These are phyloP conservation scores for Crypturellus undulatus DNA, from an alignment of 2,113 vertebrate genomes.

Conservation along the genomic window DNA sequence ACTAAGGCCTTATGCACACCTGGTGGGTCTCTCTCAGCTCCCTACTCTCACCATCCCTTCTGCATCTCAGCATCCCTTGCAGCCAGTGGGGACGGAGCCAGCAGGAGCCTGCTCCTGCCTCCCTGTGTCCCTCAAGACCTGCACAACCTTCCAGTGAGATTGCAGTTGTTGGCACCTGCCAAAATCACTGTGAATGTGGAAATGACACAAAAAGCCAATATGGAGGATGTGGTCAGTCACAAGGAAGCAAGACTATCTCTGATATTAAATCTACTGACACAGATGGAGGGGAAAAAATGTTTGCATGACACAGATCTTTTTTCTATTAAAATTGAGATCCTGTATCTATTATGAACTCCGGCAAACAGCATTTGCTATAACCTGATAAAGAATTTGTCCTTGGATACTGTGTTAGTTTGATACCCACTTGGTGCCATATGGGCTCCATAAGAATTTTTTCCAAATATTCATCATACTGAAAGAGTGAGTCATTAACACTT, in stretches of 20 bases:
- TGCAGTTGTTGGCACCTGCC: background rate
- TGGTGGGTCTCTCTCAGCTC: background rate
- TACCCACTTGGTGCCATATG: background rate
- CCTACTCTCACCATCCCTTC: background rate
- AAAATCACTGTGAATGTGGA: background rate
- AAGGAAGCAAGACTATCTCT: background rate
- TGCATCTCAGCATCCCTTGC: background rate
- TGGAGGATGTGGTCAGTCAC: background rate
- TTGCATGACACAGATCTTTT: background rate
- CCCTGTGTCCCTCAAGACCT: background rate
- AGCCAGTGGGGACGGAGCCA: background rate
- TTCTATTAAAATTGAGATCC: background rate
- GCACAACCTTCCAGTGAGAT: background rate
- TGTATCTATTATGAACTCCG: background rate
- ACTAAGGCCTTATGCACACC: background rate
- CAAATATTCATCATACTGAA: background rate
- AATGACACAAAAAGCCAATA: background rate
- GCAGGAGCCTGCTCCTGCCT: accelerated
- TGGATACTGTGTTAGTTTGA: background rate
- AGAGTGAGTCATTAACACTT: background rate
- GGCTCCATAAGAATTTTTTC: background rate
- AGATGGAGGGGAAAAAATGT: accelerated
- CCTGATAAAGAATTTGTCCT: background rate
- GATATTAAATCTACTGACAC: background rate
- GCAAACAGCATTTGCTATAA: background rate